Conservation (phyloP, 2,113 vertebrate species). For the Heterocephalus glaber region DNA sequence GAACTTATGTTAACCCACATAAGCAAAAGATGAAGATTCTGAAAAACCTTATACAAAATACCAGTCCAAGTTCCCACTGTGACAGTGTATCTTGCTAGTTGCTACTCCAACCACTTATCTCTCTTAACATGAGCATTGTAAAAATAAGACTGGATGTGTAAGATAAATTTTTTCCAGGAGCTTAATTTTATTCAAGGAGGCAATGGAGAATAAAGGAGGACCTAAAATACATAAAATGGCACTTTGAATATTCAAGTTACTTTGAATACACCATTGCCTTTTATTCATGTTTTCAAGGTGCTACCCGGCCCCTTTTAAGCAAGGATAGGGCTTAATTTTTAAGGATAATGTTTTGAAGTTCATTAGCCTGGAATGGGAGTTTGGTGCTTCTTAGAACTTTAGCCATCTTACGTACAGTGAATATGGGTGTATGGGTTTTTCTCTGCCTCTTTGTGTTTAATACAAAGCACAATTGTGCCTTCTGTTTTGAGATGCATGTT, state of each 20-base stretch:
- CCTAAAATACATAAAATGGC: conserved; percentile 32
- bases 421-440: conserved; percentile 26
- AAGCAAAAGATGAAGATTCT: conserved; percentile 57
- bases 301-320: neutral
- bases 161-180: conserved; percentile 56
- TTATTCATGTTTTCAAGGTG: conserved; percentile 51
- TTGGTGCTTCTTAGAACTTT: neutral
- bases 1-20: conserved; percentile 34
- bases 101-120: conserved; percentile 31
- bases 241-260: conserved; percentile 8
- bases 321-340: conserved; percentile 48
- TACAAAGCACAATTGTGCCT: neutral
- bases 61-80: conserved; percentile 5
- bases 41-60: neutral
- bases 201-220: conserved; percentile 16
- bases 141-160: conserved; percentile 60
- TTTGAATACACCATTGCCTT: conserved; percentile 53
- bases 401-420: neutral
- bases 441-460: conserved; percentile 41
- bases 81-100: conserved; percentile 28
- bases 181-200: conserved; percentile 63
- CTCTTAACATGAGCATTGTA: conserved; percentile 27
- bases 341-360: conserved; percentile 54
- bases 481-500: conserved; percentile 28
- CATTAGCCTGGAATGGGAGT: neutral